Base-by-base conservation (phyloP, 2,888 invertebrate species). In the Amblyjoppa proteus region DNA sequence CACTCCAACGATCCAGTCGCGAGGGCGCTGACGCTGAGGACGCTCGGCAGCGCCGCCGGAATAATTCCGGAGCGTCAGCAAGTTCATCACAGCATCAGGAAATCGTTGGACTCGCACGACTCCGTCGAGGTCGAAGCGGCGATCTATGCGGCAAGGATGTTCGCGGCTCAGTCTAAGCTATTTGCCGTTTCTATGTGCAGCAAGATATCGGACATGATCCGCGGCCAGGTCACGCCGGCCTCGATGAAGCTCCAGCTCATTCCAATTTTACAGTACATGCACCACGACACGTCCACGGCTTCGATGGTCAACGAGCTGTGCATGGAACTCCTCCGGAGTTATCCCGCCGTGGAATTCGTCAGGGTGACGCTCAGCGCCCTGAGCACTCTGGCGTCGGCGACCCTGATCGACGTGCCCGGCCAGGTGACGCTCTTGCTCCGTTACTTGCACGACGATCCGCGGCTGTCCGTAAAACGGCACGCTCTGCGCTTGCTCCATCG, bases 1-100 rank as follows among this genome's bases (percentile, higher is more conserved):
- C 98, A 99, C 94, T 98, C 99, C 7, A 99, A 99, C 93, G 99
- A 99, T 94, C 99, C 99, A 0, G 97, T 99, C 7, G 99, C 99
- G 0, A 96, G 99, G 90, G 98, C 99, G 0, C 95, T 99, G 11
- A 98, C 99, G 0, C 94, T 99, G 11, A 95, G 98, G 87, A 98
- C 98, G 0, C 95, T 99, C 45, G 99, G 99, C 0, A 98, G 98
- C 64, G 97, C 99, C 3, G 98, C 99, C 0, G 97, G 97, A 28
- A 98, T 99, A 41, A 98, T 99, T 88, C 97, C 98, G 0, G 99
- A 99, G 94, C 95, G 98, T 88, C 98, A 98, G 41, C 73, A 94
- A 92, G 98, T 99, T 0, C 99, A 99, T 94, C 99, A 99, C 91
- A 98, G 98, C 84, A 98, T 99, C 77, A 95, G 99, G 49, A 96